These are phyloP conservation scores for Tragelaphus imberbis DNA, from an alignment of 2,113 vertebrate genomes.

Conservation along the genomic window DNA sequence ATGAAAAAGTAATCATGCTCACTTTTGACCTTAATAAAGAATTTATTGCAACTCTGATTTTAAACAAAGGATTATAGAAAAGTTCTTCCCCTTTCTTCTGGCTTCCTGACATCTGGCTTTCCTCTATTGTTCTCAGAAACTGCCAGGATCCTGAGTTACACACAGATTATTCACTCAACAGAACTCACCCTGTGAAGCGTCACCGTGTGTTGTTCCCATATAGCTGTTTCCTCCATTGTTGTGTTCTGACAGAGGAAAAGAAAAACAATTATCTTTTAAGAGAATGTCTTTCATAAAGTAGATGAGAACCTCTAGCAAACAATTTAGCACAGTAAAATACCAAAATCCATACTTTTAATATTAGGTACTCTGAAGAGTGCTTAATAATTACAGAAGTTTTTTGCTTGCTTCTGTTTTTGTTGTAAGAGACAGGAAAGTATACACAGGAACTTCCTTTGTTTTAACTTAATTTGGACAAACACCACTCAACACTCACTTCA, in stretches of 20 bases:
- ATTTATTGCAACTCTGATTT: conserved; percentile 76
- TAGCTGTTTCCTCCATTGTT: conserved; percentile 99
- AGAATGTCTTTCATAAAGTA: not conserved
- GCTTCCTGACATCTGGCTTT: conserved; percentile 93
- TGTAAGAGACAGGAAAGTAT: conserved; percentile 37
- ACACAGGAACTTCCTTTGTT: conserved; percentile 72
- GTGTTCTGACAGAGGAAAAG: conserved; percentile 85
- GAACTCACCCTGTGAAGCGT: conserved; percentile 97
- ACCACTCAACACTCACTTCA: not conserved
- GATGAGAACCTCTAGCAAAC: not conserved
- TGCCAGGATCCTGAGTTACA: conserved; percentile 85
- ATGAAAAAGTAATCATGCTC: conserved; percentile 45
- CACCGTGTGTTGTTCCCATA: conserved; percentile 99
- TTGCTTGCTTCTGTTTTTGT: conserved; percentile 44
- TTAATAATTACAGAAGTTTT: not conserved
- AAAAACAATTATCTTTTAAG: conserved; percentile 56
- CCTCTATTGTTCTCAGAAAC: conserved; percentile 86
- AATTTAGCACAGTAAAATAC: conserved; percentile 10
- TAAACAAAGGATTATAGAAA: conserved; percentile 78
- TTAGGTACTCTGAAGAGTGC: not conserved
- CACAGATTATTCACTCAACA: conserved; percentile 60
- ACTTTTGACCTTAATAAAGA: conserved; percentile 55
- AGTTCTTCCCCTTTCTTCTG: conserved; percentile 80
- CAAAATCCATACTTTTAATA: not conserved
- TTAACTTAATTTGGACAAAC: conserved; percentile 46